Evolutionary conservation across 2,113 vertebrate genomes (phyloP).

Genomic region (Heteronetta atricapilla): DNA sequence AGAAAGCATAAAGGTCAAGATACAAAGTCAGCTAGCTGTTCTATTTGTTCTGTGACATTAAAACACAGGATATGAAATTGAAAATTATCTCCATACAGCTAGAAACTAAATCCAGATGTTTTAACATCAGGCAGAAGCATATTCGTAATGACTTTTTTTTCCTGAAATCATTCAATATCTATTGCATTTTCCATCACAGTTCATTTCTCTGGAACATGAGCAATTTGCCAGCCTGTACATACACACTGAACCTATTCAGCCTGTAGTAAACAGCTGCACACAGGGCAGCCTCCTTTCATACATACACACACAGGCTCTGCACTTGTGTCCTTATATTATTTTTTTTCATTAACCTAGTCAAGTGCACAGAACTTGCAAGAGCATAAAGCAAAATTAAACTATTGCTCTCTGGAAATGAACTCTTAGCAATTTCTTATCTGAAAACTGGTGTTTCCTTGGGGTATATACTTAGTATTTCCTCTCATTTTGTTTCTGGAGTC

Average conservation of each 20-base stretch:
- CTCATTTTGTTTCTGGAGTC: neutral
- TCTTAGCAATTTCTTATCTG: neutral
- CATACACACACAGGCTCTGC: neutral
- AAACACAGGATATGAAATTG: conserved; percentile 21
- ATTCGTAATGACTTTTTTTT: neutral
- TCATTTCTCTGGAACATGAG: conserved; percentile 7
- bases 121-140: neutral
- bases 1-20: conserved; percentile 12
- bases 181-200: conserved; percentile 25
- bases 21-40: neutral
- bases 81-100: neutral
- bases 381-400: neutral
- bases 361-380: neutral
- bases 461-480: neutral
- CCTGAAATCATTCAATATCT: conserved; percentile 15
- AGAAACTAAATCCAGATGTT: conserved; percentile 28
- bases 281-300: neutral
- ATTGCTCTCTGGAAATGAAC: neutral
- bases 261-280: conserved; percentile 11
- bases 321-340: neutral
- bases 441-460: neutral
- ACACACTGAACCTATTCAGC: neutral
- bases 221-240: neutral
- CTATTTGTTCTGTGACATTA: conserved; percentile 25
- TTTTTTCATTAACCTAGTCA: neutral